Base-by-base conservation (phyloP, 1,140 invertebrate genomes). In the Papilio polyxenes region DNA sequence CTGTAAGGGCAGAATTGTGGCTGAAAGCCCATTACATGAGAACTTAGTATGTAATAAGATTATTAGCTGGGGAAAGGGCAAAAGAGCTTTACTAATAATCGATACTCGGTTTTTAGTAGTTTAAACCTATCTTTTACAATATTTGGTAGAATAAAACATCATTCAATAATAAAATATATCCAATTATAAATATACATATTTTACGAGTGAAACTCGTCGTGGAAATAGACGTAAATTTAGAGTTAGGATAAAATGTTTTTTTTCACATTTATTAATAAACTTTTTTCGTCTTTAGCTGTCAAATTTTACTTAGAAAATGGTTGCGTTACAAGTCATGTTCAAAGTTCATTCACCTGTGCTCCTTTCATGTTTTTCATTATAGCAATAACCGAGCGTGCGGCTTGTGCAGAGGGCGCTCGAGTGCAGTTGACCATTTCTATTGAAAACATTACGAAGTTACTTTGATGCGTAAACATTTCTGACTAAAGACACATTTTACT, bases 11-110 rank as follows among this genome's bases (percentile, higher is more conserved):
- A 69, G 65, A 72, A 72, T 72, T 11, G 31, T 69, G 65, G 65
- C 15, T 72, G 23, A 40, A 72, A 72, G 65, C 65, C 37, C 13
- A 72, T 72, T 72, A 72, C 65, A 72, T 6, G 23, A 65, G 13
- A 72, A 31, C 65, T 72, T 72, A 72, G 65, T 72, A 72, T 37
- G 31, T 72, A 72, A 72, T 31, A 40, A 72, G 65, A 72, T 72
- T 40, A 72, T 37, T 72, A 31, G 11, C 62, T 15, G 65, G 31
- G 65, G 65, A 5, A 15, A 72, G 65, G 65, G 31, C 23, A 37
- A 31, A 15, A 13, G 31, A 72, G 65, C 23, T 72, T 72, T 69
- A 37, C 15, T 72, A 72, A 72, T n/a, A n/a, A n/a, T n/a, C n/a
- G n/a, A n/a, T 72, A 69, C 20, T 4, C 7, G 59, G 59, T 65